These are phyloP conservation scores for Macrocentrus cingulum DNA, from an alignment of 1,140 invertebrate genomes.

Conservation along the genomic window DNA sequence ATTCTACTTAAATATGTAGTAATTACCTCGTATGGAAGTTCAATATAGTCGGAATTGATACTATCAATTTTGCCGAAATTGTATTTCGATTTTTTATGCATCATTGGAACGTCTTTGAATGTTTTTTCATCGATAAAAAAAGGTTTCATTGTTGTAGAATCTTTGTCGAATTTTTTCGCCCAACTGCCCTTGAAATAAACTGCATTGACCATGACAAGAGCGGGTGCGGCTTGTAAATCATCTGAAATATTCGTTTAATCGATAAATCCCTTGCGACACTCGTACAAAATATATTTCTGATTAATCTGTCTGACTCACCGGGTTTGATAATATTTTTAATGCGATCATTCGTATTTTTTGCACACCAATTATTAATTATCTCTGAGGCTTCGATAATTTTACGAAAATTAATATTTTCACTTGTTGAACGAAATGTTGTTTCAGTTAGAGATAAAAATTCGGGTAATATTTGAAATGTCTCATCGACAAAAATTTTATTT, in stretches of 20 bases:
- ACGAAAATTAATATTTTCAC: background rate
- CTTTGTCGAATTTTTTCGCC: conserved; percentile 49
- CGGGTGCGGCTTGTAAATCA: no score
- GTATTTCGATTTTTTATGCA: conserved; percentile 53
- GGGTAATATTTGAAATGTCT: background rate
- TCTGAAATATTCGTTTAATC: background rate
- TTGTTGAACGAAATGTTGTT: background rate
- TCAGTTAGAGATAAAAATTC: background rate
- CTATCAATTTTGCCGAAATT: conserved; percentile 45
- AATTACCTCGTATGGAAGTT: conserved; percentile 45
- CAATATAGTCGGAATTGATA: conserved; percentile 48
- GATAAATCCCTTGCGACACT: background rate
- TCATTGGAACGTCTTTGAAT: conserved; percentile 51
- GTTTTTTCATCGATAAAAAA: conserved; percentile 51
- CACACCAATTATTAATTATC: conserved; percentile 4
- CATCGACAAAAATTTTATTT: background rate
- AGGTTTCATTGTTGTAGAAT: conserved; percentile 44
- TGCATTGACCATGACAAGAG: conserved; percentile 75
- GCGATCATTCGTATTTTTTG: background rate
- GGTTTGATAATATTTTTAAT: background rate
- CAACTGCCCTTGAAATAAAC: conserved; percentile 78
- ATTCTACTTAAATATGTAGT: conserved; percentile 1
- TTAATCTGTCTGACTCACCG: background rate
- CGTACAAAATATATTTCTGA: no score
- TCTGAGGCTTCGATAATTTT: background rate